Evolutionary conservation across 2,888 invertebrate genomes (phyloP).

Genomic region (Mimumesa dahlbomi): DNA sequence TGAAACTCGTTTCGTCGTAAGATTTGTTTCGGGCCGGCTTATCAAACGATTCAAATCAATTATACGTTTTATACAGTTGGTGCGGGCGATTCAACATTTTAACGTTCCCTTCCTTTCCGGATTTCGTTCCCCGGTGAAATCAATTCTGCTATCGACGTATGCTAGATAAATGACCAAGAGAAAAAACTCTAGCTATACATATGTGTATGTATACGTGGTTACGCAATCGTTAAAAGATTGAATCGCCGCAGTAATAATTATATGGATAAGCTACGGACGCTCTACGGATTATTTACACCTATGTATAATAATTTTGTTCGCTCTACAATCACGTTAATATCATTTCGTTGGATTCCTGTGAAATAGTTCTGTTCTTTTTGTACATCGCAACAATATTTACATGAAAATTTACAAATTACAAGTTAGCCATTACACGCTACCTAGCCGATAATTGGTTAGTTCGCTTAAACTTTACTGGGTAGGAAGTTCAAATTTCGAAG

Average conservation of each 20-base stretch:
- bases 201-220: neutral
- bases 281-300: conserved; percentile 77
- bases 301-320: conserved; percentile 75
- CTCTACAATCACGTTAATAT: conserved; percentile 71
- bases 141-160: neutral
- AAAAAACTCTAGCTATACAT: no score
- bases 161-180: neutral
- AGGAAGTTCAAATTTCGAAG: conserved; percentile 71
- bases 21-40: conserved; percentile 71
- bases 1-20: conserved; percentile 66
- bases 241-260: conserved; percentile 55
- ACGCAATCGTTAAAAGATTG: conserved; percentile 53
- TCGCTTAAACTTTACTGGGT: conserved; percentile 60
- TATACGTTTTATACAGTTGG: conserved; percentile 62
- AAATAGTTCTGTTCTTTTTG: conserved; percentile 68
- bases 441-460: conserved; percentile 71
- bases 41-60: conserved; percentile 72
- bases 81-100: conserved; percentile 54
- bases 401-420: conserved; percentile 77
- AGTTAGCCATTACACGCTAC: conserved; percentile 61
- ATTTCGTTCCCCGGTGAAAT: neutral
- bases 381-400: conserved; percentile 79
- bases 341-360: conserved; percentile 68
- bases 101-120: conserved; percentile 24
- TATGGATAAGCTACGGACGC: conserved; percentile 70